These are phyloP conservation scores for Stomorhina lunata DNA, from an alignment of 2,888 invertebrate genomes.

Conservation along the genomic window DNA sequence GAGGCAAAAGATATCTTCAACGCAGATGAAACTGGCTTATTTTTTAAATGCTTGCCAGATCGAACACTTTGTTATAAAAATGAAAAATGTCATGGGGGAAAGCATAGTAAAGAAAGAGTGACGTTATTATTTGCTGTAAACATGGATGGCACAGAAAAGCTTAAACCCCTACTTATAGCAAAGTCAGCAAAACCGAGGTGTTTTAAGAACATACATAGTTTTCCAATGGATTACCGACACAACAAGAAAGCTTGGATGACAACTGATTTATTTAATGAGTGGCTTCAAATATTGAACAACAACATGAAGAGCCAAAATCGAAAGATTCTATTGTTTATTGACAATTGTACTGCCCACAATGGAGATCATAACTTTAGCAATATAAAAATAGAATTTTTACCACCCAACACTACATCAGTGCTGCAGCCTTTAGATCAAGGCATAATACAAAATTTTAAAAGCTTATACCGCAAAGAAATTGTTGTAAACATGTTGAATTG, in stretches of 20 bases:
- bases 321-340: conserved; percentile 28
- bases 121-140: conserved; percentile 73
- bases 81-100: conserved; percentile 72
- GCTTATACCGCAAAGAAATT: neutral
- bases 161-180: conserved; percentile 69
- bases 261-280: too few species aligned
- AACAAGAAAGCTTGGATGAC: too few species aligned
- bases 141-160: conserved; percentile 72
- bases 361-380: conserved; percentile 7
- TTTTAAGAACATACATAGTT: too few species aligned
- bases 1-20: conserved; percentile 22
- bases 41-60: conserved; percentile 70
- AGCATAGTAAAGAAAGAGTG: conserved; percentile 71
- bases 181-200: too few species aligned
- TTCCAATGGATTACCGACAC: too few species aligned
- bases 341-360: conserved; percentile 12
- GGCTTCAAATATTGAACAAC: conserved; percentile 2
- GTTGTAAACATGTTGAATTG: conserved; percentile 12
- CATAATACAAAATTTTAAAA: conserved; percentile 10
- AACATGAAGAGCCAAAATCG: conserved; percentile 22
- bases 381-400: neutral
- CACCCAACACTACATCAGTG: conserved; percentile 9
- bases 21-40: conserved; percentile 69
- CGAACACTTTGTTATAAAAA: conserved; percentile 71
- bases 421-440: conserved; percentile 22